Conservation (phyloP, 2,797 vertebrate genomes). For the Poeciliopsis turneri region DNA sequence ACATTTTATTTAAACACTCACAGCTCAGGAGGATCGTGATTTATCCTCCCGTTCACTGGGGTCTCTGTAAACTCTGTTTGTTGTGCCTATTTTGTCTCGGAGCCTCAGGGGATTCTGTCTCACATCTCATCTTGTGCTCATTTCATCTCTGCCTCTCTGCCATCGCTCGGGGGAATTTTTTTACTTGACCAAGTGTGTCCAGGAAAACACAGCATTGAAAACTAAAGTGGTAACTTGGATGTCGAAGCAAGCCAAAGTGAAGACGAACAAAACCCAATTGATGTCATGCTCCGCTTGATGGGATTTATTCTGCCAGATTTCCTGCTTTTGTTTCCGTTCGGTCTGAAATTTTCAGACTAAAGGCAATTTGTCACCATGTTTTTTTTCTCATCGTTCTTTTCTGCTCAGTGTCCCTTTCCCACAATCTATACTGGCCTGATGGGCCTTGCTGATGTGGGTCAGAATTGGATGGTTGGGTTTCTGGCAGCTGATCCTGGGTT, state of each 20-base stretch:
- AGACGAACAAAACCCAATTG: constrained; percentile 26
- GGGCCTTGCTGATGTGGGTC: constrained; percentile 52
- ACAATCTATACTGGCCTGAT: constrained; percentile 24
- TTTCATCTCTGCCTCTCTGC: constrained; percentile 38
- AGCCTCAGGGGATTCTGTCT: constrained; percentile 26
- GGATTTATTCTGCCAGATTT: not conserved
- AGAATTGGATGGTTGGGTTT: constrained; percentile 41
- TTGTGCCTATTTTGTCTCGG: constrained; percentile 12
- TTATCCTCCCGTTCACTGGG: constrained; percentile 8
- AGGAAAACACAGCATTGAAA: constrained; percentile 32
- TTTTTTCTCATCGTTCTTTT: not conserved
- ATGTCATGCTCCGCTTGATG: not conserved
- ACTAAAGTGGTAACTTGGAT: constrained; percentile 21
- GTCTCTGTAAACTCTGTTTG: constrained; percentile 32
- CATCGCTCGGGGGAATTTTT: constrained; percentile 30
- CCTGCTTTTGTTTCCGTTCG: not conserved
- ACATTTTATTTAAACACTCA: constrained; percentile 24
- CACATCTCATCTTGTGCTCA: constrained; percentile 34
- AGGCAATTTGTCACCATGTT: constrained; percentile 13
- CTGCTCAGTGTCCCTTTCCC: constrained; percentile 26
- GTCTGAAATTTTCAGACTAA: constrained; percentile 15
- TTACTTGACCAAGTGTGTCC: constrained; percentile 31
- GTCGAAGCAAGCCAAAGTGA: constrained; percentile 19
- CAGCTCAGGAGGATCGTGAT: constrained; percentile 21
- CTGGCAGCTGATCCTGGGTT: constrained; percentile 48